Base-by-base conservation (phyloP, 2,797 vertebrate genomes). In the Paedocypris micromegethes region DNA sequence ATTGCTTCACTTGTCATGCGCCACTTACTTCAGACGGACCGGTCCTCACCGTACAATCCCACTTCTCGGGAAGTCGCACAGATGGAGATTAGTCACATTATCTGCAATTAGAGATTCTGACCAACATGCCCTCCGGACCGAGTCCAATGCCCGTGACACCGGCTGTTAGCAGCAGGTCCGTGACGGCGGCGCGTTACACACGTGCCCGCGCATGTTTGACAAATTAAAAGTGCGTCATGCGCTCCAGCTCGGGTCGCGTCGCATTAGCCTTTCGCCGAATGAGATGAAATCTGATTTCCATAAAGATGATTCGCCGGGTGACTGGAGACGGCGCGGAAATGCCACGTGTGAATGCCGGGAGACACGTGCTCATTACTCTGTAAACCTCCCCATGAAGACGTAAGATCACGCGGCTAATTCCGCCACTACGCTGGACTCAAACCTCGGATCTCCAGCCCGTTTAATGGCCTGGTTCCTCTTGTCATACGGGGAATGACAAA, bases 241-340 rank as follows among this genome's bases (percentile, higher is more conserved):
- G 47, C 60, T 47, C 41, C 37, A 7, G 43, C 56, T 66, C 55
- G 46, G 9, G 61, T 66, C 50, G 39, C 62, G 50, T 5, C 3
- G 60, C 55, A 46, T 40, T 8, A 52, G 41, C 51, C 58, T 67
- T 44, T 54, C 23, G 23, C 23, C 23, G 23, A 23, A 51, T 64
- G 59, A 75, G 58, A 71, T 39, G 51, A 55, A 75, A 71, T 69
- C 67, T 60, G 51, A 77, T 77, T 80, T 80, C 66, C 72, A 82
- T 76, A 71, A 60, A 78, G 73, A 76, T 73, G 48, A 60, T 61
- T 70, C 73, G 70, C 66, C 41, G 44, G 58, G 62, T 53, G 52
- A 59, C 54, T 56, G 55, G 46, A 64, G 9, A 58, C 64, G 65
- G 70, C 57, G 23, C 23, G 23, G 23, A 23, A 23, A 23, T 23